A percentile compares a stretch with the other conserved stretches of the same genome.
Evolutionary conservation across 2,113 vertebrate species (phyloP).

Genomic region (Eonycteris spelaea): DNA sequence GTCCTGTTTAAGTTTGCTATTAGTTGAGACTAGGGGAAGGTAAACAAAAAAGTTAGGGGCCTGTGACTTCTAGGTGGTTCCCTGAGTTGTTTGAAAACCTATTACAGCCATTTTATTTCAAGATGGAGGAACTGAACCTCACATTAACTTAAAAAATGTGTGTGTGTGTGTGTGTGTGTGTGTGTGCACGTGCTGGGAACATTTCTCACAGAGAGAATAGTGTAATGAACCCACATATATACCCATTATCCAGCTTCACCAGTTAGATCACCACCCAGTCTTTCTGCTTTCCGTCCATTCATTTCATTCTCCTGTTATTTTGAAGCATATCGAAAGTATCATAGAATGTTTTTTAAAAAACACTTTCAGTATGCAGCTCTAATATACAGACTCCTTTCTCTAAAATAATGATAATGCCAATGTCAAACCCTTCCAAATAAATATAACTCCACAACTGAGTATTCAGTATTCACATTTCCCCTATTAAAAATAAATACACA

Average conservation of each 20-base stretch:
- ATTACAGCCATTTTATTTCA: constrained; percentile 22
- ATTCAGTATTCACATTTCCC: background rate
- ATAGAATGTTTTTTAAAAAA: background rate
- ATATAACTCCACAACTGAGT: background rate
- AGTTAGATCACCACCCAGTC: background rate
- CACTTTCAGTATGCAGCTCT: background rate
- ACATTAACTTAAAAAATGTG: background rate
- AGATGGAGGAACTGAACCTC: background rate
- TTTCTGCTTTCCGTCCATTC: background rate
- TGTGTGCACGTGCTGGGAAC: background rate
- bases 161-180: too few species aligned
- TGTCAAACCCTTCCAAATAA: background rate
- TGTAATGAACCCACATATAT: background rate
- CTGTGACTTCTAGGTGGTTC: background rate
- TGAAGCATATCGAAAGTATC: background rate
- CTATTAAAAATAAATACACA: background rate
- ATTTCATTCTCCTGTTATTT: background rate
- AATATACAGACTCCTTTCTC: background rate
- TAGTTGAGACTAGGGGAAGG: background rate
- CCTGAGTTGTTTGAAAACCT: background rate
- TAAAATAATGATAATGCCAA: too few species aligned
- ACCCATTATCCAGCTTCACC: background rate
- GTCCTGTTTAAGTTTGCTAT: background rate
- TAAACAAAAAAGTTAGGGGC: background rate
- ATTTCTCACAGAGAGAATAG: background rate